Conservation (phyloP, 2,113 vertebrate genomes). For the Oncorhynchus keta region DNA sequence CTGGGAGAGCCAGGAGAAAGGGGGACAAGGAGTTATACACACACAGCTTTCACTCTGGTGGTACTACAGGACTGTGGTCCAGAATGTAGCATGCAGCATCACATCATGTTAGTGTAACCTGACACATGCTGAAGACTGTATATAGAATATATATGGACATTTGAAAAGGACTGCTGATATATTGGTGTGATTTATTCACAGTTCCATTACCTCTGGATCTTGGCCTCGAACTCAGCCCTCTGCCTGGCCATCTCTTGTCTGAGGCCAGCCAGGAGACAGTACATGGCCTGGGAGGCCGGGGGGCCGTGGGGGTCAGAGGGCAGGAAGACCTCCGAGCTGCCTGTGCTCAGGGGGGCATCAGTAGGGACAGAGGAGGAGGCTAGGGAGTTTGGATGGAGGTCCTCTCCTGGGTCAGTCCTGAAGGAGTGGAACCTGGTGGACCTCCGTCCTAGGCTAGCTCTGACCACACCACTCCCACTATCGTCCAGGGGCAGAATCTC, state of each 20-base stretch:
- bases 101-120: no score
- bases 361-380: slow-evolving; percentile 60
- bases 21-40: background rate
- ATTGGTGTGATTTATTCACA: background rate
- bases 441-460: slow-evolving; percentile 13
- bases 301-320: slow-evolving; percentile 56
- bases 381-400: slow-evolving; percentile 55
- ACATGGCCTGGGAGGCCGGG: slow-evolving; percentile 32
- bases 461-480: slow-evolving; percentile 1
- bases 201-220: slow-evolving; percentile 72
- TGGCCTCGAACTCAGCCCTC: slow-evolving; percentile 69
- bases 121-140: no score
- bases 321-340: slow-evolving; percentile 78
- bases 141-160: no score
- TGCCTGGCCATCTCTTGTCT: slow-evolving; percentile 71
- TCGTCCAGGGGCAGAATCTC: slow-evolving; percentile 52
- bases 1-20: slow-evolving; percentile 46
- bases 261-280: slow-evolving; percentile 54
- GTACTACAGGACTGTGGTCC: no score
- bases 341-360: slow-evolving; percentile 63
- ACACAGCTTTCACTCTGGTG: no score
- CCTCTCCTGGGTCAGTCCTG: slow-evolving; percentile 33
- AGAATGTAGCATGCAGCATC: no score
- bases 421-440: slow-evolving; percentile 22
- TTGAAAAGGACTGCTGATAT: no score